Conservation (phyloP, 2,888 invertebrate genomes). For the Hydraecia micacea region DNA sequence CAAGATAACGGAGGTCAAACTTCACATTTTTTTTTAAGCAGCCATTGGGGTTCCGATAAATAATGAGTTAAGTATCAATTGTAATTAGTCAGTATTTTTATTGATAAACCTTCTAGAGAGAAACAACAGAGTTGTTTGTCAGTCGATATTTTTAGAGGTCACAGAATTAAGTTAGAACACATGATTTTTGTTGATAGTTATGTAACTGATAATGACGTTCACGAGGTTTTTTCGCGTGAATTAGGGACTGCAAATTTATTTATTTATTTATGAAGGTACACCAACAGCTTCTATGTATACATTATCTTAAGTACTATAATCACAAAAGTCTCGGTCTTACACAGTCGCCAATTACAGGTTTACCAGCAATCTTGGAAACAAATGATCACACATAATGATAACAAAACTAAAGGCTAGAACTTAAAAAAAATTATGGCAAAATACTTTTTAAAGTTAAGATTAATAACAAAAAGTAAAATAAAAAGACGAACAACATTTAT, state of each 20-base stretch:
- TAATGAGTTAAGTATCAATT: constrained; percentile 54
- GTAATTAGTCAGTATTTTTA: constrained; percentile 62
- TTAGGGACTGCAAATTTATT: neutral
- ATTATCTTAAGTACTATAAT: no score
- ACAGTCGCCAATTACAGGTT: no score
- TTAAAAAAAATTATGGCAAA: no score
- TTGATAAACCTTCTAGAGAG: constrained; percentile 49
- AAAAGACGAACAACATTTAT: no score
- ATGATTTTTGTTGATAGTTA: constrained; percentile 34
- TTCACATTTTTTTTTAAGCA: constrained; percentile 50
- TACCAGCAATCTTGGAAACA: no score
- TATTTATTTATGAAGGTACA: no score
- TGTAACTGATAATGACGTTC: constrained; percentile 3
- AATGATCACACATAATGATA: no score
- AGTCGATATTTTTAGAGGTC: constrained; percentile 53
- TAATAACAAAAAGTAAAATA: no score
- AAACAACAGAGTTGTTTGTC: constrained; percentile 59
- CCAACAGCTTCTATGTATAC: no score
- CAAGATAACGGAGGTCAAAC: constrained; percentile 54
- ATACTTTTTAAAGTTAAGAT: no score
- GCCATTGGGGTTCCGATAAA: constrained; percentile 65
- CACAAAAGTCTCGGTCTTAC: no score
- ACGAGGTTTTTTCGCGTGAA: constrained; percentile 23
- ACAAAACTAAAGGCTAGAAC: no score
- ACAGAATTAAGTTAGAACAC: constrained; percentile 29